Conservation (phyloP, 2,888 invertebrate genomes). For the Cryptocephalus moraei region DNA sequence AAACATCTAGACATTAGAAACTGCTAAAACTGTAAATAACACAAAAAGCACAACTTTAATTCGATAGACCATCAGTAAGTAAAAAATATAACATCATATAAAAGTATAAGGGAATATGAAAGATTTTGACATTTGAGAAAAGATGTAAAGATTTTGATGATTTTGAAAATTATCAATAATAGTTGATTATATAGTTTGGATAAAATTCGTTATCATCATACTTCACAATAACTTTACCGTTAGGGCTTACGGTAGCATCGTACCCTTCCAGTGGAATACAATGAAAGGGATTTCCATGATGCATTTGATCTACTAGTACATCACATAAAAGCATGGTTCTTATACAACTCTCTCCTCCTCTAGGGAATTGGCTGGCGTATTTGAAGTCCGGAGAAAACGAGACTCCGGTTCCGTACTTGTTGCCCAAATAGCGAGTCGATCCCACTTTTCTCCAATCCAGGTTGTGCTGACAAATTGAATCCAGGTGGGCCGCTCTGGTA, state of each 20-base stretch:
- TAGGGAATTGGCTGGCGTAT: constrained; percentile 5
- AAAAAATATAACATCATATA: too few species aligned
- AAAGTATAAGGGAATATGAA: too few species aligned
- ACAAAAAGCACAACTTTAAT: too few species aligned
- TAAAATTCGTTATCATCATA: constrained; percentile 11
- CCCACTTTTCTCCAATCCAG: constrained; percentile 7
- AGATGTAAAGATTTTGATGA: too few species aligned
- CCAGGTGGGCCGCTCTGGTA: constrained; percentile 2
- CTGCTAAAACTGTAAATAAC: too few species aligned
- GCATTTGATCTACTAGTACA: constrained; percentile 1
- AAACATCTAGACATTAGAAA: too few species aligned
- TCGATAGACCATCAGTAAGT: too few species aligned
- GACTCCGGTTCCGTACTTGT: constrained; percentile 6
- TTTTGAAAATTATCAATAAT: background rate
- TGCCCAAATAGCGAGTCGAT: background rate
- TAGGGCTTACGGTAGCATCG: constrained; percentile 4
- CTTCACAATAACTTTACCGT: constrained; percentile 7
- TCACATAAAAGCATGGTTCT: constrained; percentile 6
- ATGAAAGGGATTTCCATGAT: constrained; percentile 2
- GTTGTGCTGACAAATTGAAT: constrained; percentile 5
- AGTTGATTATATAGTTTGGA: constrained; percentile 8
- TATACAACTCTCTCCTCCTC: background rate
- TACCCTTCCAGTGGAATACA: constrained; percentile 3
- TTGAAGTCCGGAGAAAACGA: constrained; percentile 4
- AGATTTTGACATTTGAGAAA: too few species aligned